Percentiles rank a stretch among this genome's conserved stretches.
phyloP scores from a whole-genome alignment of 1,140 invertebrate species.

The Nebria ingens region DNA sequence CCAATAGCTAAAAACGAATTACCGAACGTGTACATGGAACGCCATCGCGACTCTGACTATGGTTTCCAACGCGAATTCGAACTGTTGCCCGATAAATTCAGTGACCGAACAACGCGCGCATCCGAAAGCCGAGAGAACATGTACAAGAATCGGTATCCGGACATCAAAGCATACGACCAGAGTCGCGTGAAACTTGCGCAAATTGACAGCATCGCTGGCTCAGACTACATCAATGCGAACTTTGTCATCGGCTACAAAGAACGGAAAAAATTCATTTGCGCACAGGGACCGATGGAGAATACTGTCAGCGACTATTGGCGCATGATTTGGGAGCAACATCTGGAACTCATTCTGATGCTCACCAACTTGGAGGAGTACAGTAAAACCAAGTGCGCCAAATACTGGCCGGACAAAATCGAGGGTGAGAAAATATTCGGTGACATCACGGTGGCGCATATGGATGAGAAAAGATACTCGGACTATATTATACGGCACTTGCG shows the following conservation, averaged over 20 bases:
- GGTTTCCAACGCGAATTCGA: slow-evolving; percentile 83
- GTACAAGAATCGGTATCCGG: slow-evolving; percentile 78
- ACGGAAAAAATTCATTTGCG: slow-evolving; percentile 88
- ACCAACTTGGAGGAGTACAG: slow-evolving; percentile 91
- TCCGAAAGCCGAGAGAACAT: slow-evolving; percentile 82
- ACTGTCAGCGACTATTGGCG: slow-evolving; percentile 94
- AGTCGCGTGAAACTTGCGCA: slow-evolving; percentile 71
- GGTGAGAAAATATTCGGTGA: slow-evolving; percentile 67
- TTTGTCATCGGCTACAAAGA: slow-evolving; percentile 86
- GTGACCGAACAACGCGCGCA: slow-evolving; percentile 73
- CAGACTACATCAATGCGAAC: slow-evolving; percentile 91
- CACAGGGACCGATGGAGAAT: slow-evolving; percentile 85
- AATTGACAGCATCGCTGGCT: slow-evolving; percentile 63
- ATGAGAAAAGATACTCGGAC: slow-evolving; percentile 67
- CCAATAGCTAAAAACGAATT: slow-evolving; percentile 63
- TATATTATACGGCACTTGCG: slow-evolving; percentile 72
- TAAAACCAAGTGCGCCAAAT: slow-evolving; percentile 86
- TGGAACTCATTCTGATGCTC: slow-evolving; percentile 87
- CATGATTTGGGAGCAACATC: slow-evolving; percentile 94
- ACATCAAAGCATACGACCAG: slow-evolving; percentile 88
- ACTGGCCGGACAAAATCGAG: slow-evolving; percentile 79
- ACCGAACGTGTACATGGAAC: slow-evolving; percentile 60
- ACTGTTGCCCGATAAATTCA: slow-evolving; percentile 73
- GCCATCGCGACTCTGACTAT: slow-evolving; percentile 77
- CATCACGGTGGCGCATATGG: slow-evolving; percentile 64